Base-by-base conservation (phyloP, 1,140 invertebrate species). In the Caenorhabditis brenneri region DNA sequence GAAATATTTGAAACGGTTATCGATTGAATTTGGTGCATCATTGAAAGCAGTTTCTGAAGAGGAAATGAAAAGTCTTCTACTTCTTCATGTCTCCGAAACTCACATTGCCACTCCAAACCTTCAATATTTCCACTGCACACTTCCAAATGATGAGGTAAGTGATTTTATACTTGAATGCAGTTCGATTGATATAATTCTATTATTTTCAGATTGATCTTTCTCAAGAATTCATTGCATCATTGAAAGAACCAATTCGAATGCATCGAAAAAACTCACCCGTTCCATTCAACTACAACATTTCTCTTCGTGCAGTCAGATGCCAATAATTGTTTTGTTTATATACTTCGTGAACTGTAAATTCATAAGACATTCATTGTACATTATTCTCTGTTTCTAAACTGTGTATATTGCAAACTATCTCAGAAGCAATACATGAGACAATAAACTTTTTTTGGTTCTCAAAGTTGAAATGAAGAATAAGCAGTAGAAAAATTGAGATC, bases 121-220 rank as follows among this genome's bases (percentile, higher is more conserved):
- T 46, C 65, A 74, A 42, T 29, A 74, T n/a, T 74, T 74, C 65
- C 65, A 74, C 29, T 74, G 65, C 36, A 24, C 12, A 24, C 36
- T 74, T 31, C 65, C 65, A 42, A 33, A 74, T 46, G 65, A 46
- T 15, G 65, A 74, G 65, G 65, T 74, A 42, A 36, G 31, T n/a
- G n/a, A n/a, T n/a, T n/a, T n/a, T n/a, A 24, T 74, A 9, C 5
- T 24, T 24, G 19, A 6, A 7, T 36, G 3, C 9, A 65, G 10
- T 65, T 36, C 7, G 19, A 19, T 0, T 36, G 16, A 27, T n/a
- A n/a, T 7, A 51, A 7, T 27, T 1, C 10, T 27, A 27, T 7
- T 7, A 55, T 55, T 55, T 74, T 27, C 36, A 74, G 65, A 74
- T 74, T n/a, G 65, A 74, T 12, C n/a, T 74, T 1, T 42, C 65